These are phyloP conservation scores for Aldrovandia affinis DNA, from an alignment of 2,797 vertebrate genomes.

Conservation along the genomic window DNA sequence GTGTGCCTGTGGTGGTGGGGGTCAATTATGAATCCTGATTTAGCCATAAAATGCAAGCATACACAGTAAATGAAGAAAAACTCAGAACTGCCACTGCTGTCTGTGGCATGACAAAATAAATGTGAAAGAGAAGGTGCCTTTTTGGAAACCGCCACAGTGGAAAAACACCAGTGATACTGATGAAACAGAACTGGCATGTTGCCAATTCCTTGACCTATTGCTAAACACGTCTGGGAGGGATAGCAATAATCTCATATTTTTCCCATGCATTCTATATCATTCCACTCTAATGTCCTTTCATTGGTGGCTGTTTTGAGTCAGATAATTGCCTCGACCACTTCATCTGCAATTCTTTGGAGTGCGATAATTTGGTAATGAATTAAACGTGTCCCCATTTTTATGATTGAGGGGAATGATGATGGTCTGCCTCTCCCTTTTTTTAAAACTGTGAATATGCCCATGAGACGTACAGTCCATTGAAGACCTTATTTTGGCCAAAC, in stretches of 20 bases:
- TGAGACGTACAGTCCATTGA: constrained; percentile 7
- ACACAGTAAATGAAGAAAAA: background rate
- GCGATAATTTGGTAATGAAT: constrained; percentile 31
- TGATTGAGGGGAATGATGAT: constrained; percentile 10
- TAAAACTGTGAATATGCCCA: background rate
- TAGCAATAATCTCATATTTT: constrained; percentile 6
- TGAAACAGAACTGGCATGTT: background rate
- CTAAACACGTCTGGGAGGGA: constrained; percentile 18
- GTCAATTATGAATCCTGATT: background rate
- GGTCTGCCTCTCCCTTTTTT: background rate
- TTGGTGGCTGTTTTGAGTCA: constrained; percentile 17
- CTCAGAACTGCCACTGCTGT: background rate
- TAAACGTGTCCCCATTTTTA: constrained; percentile 4
- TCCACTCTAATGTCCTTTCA: background rate
- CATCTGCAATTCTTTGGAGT: constrained; percentile 16
- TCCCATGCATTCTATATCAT: background rate
- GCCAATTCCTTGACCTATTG: background rate
- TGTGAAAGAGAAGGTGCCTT: background rate
- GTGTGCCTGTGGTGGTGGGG: background rate
- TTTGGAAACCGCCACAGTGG: background rate
- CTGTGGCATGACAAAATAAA: background rate
- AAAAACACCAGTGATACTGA: background rate
- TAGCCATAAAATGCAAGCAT: background rate
- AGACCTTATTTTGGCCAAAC: background rate
- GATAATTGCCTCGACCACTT: constrained; percentile 29